Evolutionary conservation across 2,113 vertebrate species (phyloP).

Genomic region (Caranx ignobilis): DNA sequence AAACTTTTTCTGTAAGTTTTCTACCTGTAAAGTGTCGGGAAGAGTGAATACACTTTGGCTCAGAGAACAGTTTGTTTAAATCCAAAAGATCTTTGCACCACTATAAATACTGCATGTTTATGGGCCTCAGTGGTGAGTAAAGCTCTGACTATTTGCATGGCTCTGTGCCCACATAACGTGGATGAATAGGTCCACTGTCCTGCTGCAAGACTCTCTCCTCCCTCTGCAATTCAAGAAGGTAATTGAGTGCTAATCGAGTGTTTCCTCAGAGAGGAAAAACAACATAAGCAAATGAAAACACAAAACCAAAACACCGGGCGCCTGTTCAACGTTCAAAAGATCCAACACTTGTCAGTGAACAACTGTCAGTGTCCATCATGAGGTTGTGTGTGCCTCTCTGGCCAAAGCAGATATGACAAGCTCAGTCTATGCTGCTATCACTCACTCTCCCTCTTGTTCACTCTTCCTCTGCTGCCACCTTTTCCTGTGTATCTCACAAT

Average conservation of each 20-base stretch:
- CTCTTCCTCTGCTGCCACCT: background rate
- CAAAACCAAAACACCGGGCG: conserved; percentile 28
- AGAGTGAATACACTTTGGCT: background rate
- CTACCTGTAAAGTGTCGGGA: background rate
- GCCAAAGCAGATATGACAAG: conserved; percentile 48
- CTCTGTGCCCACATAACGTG: conserved; percentile 49
- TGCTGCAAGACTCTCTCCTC: conserved; percentile 44
- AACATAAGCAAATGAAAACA: conserved; percentile 50
- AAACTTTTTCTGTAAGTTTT: background rate
- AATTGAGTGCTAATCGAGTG: conserved; percentile 73
- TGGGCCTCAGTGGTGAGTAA: conserved; percentile 34
- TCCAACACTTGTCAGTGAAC: conserved; percentile 41
- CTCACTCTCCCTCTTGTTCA: conserved; percentile 4
- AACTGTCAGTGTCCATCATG: conserved; percentile 45
- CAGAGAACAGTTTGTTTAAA: background rate
- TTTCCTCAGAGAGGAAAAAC: conserved; percentile 53
- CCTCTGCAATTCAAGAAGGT: conserved; percentile 49
- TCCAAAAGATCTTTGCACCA: conserved; percentile 4
- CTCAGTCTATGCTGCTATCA: conserved; percentile 24
- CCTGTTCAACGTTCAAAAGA: conserved; percentile 50
- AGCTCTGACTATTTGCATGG: conserved; percentile 46
- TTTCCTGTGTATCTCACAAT: conserved; percentile 10
- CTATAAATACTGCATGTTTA: conserved; percentile 29
- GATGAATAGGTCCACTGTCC: conserved; percentile 69
- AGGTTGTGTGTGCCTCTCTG: conserved; percentile 18